Evolutionary conservation across 35 echinoderm and acorn worm species (phyloP), one percentile per base, ranked within the genome.

Genomic region (Lytechinus pictus): DNA sequence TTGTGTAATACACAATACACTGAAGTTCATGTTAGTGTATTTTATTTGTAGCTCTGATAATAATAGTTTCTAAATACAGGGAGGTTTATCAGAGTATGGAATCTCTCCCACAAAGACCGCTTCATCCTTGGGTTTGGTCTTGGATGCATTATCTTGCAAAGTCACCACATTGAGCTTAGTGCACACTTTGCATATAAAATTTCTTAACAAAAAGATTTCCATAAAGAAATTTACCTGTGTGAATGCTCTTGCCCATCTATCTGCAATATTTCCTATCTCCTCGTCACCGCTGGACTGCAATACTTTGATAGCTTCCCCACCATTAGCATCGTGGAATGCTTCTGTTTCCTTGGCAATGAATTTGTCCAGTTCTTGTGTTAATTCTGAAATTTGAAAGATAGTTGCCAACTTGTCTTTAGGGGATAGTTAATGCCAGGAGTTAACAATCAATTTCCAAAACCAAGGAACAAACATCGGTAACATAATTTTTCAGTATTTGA

Each of bases 241-340:
- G 89, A 97, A 99, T 1, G 96, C 92, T 86, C 96, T 96, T 16
- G 95, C 94, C 98, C 98, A 99, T 89, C 96, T 95, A 44, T 99
- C 98, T 54, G 98, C 98, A 8, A 97, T 96, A 52, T 95, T 97
- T 28, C 98, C 98, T 57, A 99, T 98, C 53, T 97, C 97, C 95
- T 97, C 97, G 54, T 99, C 95, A 7, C 97, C 98, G 16, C 95
- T 97, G 56, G 57, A 95, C 91, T 97, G 92, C 52, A 99, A 79
- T 1, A 57, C 27, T 53, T 94, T 95, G 16, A 99, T 88, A 1
- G 96, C 56, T 14, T 91, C 87, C 44, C 95, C 87, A 61, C 97
- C 95, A 91, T 95, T 94, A 21, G 94, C 51, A 94, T 97, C 86
- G 54, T 99, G 95, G 61, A 97, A 95, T 13, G 93, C 95, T 27